Evolutionary conservation across 2,113 vertebrate species (phyloP), one percentile per base, ranked within the genome.

Genomic region (Epinephelus moara): DNA sequence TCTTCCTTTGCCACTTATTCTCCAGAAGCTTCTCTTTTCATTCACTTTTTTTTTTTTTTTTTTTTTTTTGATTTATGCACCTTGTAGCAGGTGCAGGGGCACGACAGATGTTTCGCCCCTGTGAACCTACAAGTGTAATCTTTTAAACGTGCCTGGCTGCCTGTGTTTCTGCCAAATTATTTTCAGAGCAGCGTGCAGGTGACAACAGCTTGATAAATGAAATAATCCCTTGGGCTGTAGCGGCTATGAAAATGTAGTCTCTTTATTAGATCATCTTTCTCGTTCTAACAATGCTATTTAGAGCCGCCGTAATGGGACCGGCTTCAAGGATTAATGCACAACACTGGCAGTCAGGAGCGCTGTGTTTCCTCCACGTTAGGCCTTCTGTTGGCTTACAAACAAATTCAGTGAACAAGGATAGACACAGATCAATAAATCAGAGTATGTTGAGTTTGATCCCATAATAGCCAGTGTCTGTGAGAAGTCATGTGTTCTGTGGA

Each of bases 201-300:
- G 89, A 91, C 70, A 77, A 85, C 86, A 72, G 80, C 59, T 77
- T 88, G 90, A 94, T 87, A 78, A 88, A 92, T 88, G 85, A 81
- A 89, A 79, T 64, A 37, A 81, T 82, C 82, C 87, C 77, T 17
- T 0, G 40, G 75, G 82, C 75, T 55, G 75, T 3, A 21, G 81
- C 77, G 45, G 81, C 83, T 63, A 69, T 67, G 76, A 84, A 80
- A 80, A 76, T 55, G 72, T 67, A 76, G 79, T 68, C 82, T 82
- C 60, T 86, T 89, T 81, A 90, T 93, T 85, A 81, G 86, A 87
- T 85, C 77, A 59, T 76, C 84, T 75, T 74, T 88, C 82, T 75
- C 5, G 10, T 49, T 63, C 64, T 89, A 83, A 85, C 82, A 25
- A 77, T 53, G 85, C 81, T 85, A 82, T 89, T 88, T 89, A 70